These are phyloP conservation scores for Lysandra bellargus DNA, from an alignment of 2,888 invertebrate genomes.

Conservation along the genomic window DNA sequence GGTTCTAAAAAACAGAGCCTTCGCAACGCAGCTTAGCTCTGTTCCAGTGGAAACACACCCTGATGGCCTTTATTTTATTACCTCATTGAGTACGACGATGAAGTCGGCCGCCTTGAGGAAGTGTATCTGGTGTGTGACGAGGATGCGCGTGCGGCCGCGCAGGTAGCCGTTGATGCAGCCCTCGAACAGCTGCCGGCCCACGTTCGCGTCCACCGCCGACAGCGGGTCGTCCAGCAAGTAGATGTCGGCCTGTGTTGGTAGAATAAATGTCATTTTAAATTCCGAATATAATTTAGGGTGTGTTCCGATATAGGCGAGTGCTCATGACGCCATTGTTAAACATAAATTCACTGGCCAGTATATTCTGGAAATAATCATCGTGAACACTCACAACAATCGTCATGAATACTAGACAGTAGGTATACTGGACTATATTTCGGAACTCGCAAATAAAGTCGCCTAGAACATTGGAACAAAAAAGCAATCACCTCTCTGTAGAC, in stretches of 20 bases:
- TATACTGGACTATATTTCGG: background rate
- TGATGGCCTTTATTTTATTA: conserved; percentile 61
- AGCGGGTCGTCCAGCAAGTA: conserved; percentile 83
- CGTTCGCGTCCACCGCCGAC: conserved; percentile 79
- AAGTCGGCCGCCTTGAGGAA: conserved; percentile 85
- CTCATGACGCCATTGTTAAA: no score
- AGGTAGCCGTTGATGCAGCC: conserved; percentile 87
- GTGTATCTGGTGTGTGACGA: conserved; percentile 94
- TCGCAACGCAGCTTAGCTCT: conserved; percentile 47
- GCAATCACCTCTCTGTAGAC: conserved; percentile 70
- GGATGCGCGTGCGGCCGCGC: conserved; percentile 84
- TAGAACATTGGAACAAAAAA: conserved; percentile 43
- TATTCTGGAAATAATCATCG: background rate
- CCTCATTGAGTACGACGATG: conserved; percentile 82
- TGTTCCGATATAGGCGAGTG: no score
- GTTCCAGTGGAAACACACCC: no score
- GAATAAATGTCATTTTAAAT: background rate
- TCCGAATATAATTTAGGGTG: no score
- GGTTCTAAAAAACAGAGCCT: conserved; percentile 58
- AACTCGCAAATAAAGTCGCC: background rate
- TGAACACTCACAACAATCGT: no score
- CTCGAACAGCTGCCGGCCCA: conserved; percentile 87
- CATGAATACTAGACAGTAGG: background rate
- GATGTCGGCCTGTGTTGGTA: conserved; percentile 79
- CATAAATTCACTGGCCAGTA: background rate